Evolutionary conservation across 2,113 vertebrate genomes (phyloP).

Genomic region (Aviceda subcristata): DNA sequence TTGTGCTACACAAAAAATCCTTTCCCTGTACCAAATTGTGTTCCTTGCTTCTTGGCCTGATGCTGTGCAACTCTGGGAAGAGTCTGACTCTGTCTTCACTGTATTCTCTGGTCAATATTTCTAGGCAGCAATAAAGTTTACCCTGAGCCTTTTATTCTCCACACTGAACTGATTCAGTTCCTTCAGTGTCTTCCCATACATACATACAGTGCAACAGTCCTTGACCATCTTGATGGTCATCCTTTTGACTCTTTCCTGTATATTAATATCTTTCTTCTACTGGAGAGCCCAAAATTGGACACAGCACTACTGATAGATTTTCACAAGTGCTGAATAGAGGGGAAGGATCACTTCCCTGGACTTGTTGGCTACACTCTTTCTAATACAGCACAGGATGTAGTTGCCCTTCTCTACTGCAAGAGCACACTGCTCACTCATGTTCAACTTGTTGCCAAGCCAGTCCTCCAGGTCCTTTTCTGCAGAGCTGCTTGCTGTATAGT

Average conservation of each 20-base stretch:
- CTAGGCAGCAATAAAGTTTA: background rate
- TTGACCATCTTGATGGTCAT: background rate
- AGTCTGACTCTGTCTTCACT: background rate
- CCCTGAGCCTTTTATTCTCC: background rate
- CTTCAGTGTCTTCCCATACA: background rate
- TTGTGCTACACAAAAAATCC: background rate
- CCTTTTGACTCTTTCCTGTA: background rate
- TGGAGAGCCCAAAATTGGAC: background rate
- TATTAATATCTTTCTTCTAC: background rate
- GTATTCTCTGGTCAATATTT: background rate
- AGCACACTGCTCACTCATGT: background rate
- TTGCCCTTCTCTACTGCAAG: background rate
- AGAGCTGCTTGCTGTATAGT: background rate
- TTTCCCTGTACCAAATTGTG: background rate
- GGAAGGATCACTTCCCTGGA: background rate
- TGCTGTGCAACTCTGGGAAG: background rate
- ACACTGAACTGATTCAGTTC: background rate
- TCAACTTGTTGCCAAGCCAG: background rate
- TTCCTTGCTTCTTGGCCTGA: background rate
- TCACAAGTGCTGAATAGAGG: background rate
- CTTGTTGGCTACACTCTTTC: accelerated
- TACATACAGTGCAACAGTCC: background rate
- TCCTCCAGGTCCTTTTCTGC: background rate
- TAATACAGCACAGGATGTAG: too few species aligned
- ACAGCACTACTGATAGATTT: accelerated